Conservation (phyloP, 2,113 vertebrate species). For the Balaeniceps rex region DNA sequence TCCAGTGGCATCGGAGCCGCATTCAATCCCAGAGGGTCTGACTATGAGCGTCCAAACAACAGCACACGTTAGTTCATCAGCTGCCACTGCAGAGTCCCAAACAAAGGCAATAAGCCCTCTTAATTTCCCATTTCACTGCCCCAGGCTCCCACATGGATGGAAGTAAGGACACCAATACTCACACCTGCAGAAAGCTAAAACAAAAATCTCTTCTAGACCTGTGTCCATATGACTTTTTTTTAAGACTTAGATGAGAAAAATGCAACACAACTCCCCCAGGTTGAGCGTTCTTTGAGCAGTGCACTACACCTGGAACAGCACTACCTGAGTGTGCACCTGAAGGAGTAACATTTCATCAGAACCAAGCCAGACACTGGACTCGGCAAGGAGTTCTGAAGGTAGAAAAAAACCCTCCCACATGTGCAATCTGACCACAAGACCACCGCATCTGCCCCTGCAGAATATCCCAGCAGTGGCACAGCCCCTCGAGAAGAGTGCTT, state of each 20-base stretch:
- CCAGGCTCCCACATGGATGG: neutral
- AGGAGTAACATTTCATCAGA: neutral
- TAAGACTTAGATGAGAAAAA: neutral
- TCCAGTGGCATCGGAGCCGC: constrained; percentile 86
- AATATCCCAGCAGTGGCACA: neutral
- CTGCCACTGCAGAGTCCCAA: neutral
- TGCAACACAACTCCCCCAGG: neutral
- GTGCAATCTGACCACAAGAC: neutral
- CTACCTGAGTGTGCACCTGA: neutral
- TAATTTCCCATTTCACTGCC: neutral
- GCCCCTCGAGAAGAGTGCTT: accelerated
- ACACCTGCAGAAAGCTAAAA: neutral
- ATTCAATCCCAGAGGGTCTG: constrained; percentile 94
- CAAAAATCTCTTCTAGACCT: neutral
- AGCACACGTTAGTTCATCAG: neutral
- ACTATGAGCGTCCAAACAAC: constrained; percentile 71
- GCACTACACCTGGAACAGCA: neutral
- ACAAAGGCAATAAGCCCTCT: neutral
- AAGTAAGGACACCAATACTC: neutral
- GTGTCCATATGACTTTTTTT: neutral
- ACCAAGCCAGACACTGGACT: neutral
- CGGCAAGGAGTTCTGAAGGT: neutral
- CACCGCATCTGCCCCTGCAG: accelerated
- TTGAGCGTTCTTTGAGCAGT: neutral
- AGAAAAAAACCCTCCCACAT: neutral